Base-by-base conservation (phyloP, 2,888 invertebrate species). In the Bruchidius siliquastri region DNA sequence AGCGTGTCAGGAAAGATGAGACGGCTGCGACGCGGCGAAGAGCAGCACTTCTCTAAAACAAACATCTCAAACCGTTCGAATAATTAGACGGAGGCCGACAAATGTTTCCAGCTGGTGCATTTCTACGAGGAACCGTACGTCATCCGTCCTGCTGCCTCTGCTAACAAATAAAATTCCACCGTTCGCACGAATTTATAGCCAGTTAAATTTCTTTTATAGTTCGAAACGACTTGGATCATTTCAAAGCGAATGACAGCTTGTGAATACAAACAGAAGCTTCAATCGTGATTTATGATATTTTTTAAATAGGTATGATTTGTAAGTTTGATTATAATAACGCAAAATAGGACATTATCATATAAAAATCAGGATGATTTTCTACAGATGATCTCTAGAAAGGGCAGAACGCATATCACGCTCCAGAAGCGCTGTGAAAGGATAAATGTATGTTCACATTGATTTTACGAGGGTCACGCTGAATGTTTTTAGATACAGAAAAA, bases 31-130 rank as follows among this genome's bases (percentile, higher is more conserved):
- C n/a, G n/a, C 8, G 30, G 3, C 30, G 30, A 8, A 30, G 30
- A 30, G 79, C 80, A 77, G 79, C 79, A 81, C 81, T 80, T 80
- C 77, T 76, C 81, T 81, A 80, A 82, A 81, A 82, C 79, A 83
- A 83, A 84, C 82, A 82, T 81, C 81, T 82, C 76, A 49, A 49
- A 49, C 49, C 8, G 49, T 49, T 49, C 49, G 49, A 13, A 80
- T 80, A 81, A 83, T 81, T 81, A 80, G 79, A 80, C 6, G 74
- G 71, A 74, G 72, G 74, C 78, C 79, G 79, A 76, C 81, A 83
- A 82, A 82, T 83, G 83, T 77, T 79, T 72, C 78, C 83, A 83
- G 83, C 83, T 83, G 83, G 82, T 82, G 75, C 70, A 74, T 74
- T 76, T 75, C 76, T 72, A 49, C 72, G 69, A 49, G 49, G 49